Base-by-base conservation (phyloP, 2,113 vertebrate species). In the Micronycteris hirsuta region DNA sequence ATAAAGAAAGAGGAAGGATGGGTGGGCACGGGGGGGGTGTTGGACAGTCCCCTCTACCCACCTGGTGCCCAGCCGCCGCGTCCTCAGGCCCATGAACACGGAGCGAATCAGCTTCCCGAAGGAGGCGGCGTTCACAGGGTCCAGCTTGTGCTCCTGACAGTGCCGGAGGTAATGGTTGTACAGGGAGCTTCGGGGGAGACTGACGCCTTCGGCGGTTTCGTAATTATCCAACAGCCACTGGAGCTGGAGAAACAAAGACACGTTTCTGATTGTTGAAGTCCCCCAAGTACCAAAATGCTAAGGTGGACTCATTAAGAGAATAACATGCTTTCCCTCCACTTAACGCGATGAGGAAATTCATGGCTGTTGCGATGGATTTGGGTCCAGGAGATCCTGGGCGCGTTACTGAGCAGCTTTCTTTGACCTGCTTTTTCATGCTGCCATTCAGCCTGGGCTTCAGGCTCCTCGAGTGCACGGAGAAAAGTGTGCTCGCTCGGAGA, bases 211-310 rank as follows among this genome's bases (percentile, higher is more conserved):
- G 0, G 99, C 99, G 0, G 99, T 99, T 98, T 99, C 99, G 0
- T 99, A 99, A 97, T 99, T 99, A 94, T 99, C 99, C 98, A 99
- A 96, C 96, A 99, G 98, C 99, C 99, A 99, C 98, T 99, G 99
- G 94, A 99, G 98, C 99, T 99, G 98, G 68, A 97, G 0, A 92
- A 47, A 82, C 45, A 96, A 87, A 96, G 41, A 88, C 16, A 87
- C 1, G 2, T 15, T 31, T 9, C 3, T 9, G 2, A n/a, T 22
- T 3, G 38, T 87, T 45, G 43, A 7, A 15, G 28, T 56, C 15
- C 13, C 38, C 31, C 5, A 19, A 12, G 47, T 0, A 16, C 54
- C 20, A 3, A 26, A 7, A 47, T 0, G 70, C 85, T 52, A 16
- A n/a, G 4, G 2, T 0, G 31, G 56, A 13, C 36, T 24, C 47